Conservation (phyloP, 2,113 vertebrate genomes). For the Hystrix cristata region DNA sequence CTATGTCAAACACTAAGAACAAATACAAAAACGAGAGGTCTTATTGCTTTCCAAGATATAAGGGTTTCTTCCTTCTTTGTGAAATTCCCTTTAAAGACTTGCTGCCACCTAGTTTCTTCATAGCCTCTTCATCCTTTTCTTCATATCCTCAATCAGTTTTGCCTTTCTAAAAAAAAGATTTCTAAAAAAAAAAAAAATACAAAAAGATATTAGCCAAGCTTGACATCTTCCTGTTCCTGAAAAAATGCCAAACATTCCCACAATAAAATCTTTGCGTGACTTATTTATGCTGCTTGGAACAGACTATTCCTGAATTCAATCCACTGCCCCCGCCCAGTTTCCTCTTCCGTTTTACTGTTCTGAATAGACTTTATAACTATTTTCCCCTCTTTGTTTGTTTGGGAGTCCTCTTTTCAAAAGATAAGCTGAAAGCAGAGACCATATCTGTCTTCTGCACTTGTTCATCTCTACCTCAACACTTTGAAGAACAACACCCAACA, state of each 20-base stretch:
- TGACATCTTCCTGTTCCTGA: neutral
- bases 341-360: neutral
- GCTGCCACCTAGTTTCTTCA: neutral
- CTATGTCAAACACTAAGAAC: neutral
- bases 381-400: neutral
- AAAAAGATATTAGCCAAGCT: neutral
- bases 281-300: neutral
- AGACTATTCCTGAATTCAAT: neutral
- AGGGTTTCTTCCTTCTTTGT: neutral
- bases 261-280: neutral
- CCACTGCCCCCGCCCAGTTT: neutral
- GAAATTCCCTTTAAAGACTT: neutral
- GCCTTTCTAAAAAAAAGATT: neutral
- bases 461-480: neutral
- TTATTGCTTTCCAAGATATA: neutral
- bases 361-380: neutral
- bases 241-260: neutral
- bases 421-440: neutral
- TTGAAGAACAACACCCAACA: neutral
- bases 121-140: neutral
- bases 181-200: neutral
- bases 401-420: neutral
- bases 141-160: neutral
- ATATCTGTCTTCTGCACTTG: neutral
- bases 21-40: neutral